Conservation (phyloP, 2,888 invertebrate genomes). For the Drosophila limbata region DNA sequence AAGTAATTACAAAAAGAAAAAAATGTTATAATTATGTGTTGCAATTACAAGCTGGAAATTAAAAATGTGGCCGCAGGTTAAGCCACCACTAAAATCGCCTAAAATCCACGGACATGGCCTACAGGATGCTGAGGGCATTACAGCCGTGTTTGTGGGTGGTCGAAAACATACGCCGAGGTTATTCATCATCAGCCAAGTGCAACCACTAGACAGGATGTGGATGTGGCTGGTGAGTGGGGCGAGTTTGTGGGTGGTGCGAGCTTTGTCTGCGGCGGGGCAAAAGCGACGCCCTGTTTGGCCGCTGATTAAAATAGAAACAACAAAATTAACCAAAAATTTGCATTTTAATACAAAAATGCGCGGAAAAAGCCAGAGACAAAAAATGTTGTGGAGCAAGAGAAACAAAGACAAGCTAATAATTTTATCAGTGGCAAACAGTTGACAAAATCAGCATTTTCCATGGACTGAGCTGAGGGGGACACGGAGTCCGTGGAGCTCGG, state of each 20-base stretch:
- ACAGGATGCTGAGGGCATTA: not conserved
- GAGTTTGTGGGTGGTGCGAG: slow-evolving; percentile 4
- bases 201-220: slow-evolving; percentile 69
- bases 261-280: slow-evolving; percentile 3
- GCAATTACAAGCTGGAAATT: slow-evolving; percentile 54
- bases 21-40: slow-evolving; percentile 11
- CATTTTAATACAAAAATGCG: slow-evolving; percentile 82
- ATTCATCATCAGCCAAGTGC: slow-evolving; percentile 81
- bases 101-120: slow-evolving; percentile 4
- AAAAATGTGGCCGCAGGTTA: slow-evolving; percentile 58
- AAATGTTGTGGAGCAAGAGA: slow-evolving; percentile 30
- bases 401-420: slow-evolving; percentile 80
- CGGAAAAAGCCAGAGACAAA: slow-evolving; percentile 28
- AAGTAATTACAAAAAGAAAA: slow-evolving; percentile 34
- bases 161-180: slow-evolving; percentile 65
- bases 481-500: slow-evolving; percentile 8
- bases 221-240: slow-evolving; percentile 6
- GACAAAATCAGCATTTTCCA: slow-evolving; percentile 83
- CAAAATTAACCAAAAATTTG: slow-evolving; percentile 83
- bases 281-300: slow-evolving; percentile 46
- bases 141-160: not conserved
- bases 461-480: slow-evolving; percentile 13
- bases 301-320: slow-evolving; percentile 83
- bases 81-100: slow-evolving; percentile 11
- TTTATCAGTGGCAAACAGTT: slow-evolving; percentile 83